Evolutionary conservation across 2,888 invertebrate species (phyloP).

Genomic region (Anodontia alba): DNA sequence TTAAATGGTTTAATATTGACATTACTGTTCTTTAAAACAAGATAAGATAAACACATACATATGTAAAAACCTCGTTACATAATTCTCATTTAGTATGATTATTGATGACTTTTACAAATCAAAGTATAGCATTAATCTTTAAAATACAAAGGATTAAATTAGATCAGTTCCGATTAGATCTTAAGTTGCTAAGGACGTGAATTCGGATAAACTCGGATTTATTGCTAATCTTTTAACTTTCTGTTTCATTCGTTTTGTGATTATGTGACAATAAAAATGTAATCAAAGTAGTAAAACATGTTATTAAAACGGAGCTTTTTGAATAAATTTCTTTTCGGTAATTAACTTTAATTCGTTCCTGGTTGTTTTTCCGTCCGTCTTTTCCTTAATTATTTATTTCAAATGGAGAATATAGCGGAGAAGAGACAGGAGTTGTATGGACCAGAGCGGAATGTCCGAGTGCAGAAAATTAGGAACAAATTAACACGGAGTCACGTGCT

Average conservation of each 20-base stretch:
- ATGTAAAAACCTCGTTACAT: neutral
- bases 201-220: slow-evolving; percentile 42
- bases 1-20: neutral
- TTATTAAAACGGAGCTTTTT: neutral
- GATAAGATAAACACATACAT: neutral
- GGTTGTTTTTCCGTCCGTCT: too few relatives aligned
- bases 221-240: slow-evolving; percentile 19
- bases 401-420: slow-evolving; percentile 39
- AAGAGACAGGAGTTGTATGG: slow-evolving; percentile 66
- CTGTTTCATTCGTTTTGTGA: neutral
- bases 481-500: slow-evolving; percentile 71
- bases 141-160: slow-evolving; percentile 4
- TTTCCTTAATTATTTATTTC: too few relatives aligned
- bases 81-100: neutral
- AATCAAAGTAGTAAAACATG: neutral
- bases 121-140: neutral
- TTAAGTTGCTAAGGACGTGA: slow-evolving; percentile 55
- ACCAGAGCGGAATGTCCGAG: slow-evolving; percentile 61
- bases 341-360: too few relatives aligned
- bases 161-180: slow-evolving; percentile 29
- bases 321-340: too few relatives aligned
- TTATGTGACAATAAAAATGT: neutral
- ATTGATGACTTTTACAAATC: neutral
- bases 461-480: slow-evolving; percentile 61
- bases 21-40: neutral